Conservation (phyloP, 2,888 invertebrate genomes). For the Papilio demoleus region DNA sequence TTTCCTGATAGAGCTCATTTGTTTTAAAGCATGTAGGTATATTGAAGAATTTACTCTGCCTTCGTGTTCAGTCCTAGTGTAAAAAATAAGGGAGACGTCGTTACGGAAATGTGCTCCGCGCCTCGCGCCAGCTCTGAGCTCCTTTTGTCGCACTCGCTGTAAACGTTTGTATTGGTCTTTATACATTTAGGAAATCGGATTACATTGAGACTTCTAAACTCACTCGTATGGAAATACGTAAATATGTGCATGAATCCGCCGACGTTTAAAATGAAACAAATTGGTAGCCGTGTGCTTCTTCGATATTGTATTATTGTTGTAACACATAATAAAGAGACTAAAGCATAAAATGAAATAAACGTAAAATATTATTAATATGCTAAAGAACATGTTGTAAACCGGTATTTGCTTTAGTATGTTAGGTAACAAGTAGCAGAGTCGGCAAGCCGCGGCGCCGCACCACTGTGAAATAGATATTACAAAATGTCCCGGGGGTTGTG, state of each 20-base stretch:
- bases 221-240: neutral
- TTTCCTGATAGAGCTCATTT: no score
- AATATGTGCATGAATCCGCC: neutral
- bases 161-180: conserved; percentile 16
- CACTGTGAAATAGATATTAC: neutral
- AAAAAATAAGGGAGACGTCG: conserved; percentile 2
- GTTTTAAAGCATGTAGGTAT: no score
- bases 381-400: no score
- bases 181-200: conserved; percentile 18
- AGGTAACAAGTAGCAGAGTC: neutral
- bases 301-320: no score
- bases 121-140: neutral
- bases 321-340: no score
- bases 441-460: neutral
- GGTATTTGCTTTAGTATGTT: no score
- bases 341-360: no score
- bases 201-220: conserved; percentile 8
- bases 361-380: no score
- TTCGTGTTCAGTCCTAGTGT: neutral
- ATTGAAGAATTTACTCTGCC: no score
- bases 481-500: conserved; percentile 1
- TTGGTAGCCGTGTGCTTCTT: neutral
- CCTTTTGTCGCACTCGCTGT: conserved; percentile 12
- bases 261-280: neutral
- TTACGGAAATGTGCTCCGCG: conserved; percentile 28